phyloP scores from a whole-genome alignment of 2,113 vertebrate species.

The Halcyon malimbica region DNA sequence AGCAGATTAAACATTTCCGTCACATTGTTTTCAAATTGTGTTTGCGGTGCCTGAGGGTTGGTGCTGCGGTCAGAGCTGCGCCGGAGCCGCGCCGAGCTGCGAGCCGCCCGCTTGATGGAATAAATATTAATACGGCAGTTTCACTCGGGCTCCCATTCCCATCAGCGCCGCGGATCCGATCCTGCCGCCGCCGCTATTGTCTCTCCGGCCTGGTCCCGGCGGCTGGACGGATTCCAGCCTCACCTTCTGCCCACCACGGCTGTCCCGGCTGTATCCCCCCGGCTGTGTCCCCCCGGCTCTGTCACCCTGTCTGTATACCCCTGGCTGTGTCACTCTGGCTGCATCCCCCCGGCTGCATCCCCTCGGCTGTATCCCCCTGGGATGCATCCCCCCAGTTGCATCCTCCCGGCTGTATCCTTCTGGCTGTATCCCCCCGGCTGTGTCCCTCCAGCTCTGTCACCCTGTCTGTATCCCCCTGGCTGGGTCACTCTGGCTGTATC shows the following conservation, averaged over 20 bases:
- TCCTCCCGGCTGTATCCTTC: no score
- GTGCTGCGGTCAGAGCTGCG: slow-evolving; percentile 81
- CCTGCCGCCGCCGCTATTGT: slow-evolving; percentile 36
- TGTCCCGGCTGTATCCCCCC: no score
- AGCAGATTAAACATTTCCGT: slow-evolving; percentile 95
- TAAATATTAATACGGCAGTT: slow-evolving; percentile 72
- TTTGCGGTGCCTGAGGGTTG: slow-evolving; percentile 83
- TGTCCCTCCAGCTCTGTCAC: no score
- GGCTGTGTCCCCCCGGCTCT: no score
- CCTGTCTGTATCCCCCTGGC: no score
- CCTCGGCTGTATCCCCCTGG: no score
- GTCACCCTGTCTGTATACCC: no score
- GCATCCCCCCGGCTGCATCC: no score
- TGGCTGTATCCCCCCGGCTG: no score
- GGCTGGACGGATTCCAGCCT: neutral
- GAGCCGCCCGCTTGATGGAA: slow-evolving; percentile 63
- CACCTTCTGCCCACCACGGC: neutral
- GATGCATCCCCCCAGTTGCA: no score
- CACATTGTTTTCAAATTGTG: slow-evolving; percentile 86
- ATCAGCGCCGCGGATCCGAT: slow-evolving; percentile 24
- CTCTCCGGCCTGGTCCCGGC: neutral
- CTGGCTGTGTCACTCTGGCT: no score
- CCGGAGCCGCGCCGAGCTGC: slow-evolving; percentile 56
- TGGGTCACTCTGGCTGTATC: no score
- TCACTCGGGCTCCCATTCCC: slow-evolving; percentile 57